These are phyloP conservation scores for Tangara arthus DNA, from an alignment of 2,797 vertebrate genomes.

Conservation along the genomic window DNA sequence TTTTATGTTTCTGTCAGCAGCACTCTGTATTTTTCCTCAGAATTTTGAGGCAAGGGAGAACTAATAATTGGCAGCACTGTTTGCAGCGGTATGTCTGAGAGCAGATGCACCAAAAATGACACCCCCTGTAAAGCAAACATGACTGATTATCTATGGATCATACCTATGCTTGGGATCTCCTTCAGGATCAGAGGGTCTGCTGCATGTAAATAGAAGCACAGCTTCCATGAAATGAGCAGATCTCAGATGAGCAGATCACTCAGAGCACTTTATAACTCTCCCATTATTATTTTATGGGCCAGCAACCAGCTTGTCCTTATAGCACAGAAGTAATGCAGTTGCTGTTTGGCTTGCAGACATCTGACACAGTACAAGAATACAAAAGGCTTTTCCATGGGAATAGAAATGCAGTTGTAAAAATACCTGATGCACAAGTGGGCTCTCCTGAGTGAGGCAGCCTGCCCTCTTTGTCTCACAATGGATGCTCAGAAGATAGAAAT, in stretches of 20 bases:
- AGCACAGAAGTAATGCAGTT: neutral
- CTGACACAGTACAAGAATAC: neutral
- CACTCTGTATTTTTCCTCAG: neutral
- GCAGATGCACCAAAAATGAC: neutral
- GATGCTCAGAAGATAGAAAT: neutral
- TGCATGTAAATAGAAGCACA: neutral
- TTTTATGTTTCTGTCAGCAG: neutral
- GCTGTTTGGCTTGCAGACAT: neutral
- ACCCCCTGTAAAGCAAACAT: neutral
- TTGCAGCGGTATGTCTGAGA: neutral
- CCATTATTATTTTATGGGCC: constrained; percentile 7
- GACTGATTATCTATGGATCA: neutral
- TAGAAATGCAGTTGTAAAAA: neutral
- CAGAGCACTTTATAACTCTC: neutral
- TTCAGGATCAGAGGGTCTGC: neutral
- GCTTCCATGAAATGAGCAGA: neutral
- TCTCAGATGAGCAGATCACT: constrained; percentile 18
- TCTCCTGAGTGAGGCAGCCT: neutral
- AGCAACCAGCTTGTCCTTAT: neutral
- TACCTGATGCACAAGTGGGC: neutral
- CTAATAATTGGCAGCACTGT: neutral
- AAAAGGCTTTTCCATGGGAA: neutral
- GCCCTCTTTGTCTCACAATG: neutral
- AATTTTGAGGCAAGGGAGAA: neutral
- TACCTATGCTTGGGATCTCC: neutral